Evolutionary conservation across 2,113 vertebrate genomes (phyloP).

Genomic region (Nothocercus julius): DNA sequence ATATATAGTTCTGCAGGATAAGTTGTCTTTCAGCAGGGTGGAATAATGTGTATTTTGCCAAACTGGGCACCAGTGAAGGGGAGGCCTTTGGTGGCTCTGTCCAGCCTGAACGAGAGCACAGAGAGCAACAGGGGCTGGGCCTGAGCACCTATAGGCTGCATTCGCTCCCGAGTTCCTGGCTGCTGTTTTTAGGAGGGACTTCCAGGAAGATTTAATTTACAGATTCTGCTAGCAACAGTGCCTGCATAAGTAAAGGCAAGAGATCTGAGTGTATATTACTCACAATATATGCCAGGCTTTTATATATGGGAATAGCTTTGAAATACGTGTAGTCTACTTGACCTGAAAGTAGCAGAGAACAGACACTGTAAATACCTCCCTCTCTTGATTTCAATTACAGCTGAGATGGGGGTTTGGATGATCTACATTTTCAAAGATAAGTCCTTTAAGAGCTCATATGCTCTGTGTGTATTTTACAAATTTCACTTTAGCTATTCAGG

Average conservation of each 20-base stretch:
- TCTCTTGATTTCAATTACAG: background rate
- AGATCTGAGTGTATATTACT: background rate
- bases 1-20: background rate
- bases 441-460: background rate
- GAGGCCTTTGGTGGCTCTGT: background rate
- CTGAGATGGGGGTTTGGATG: background rate
- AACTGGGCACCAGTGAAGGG: background rate
- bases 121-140: background rate
- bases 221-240: background rate
- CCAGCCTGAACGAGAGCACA: background rate
- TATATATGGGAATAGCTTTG: background rate
- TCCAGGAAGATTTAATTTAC: background rate
- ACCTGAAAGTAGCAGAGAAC: background rate
- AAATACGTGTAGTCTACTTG: background rate
- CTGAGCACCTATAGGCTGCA: background rate
- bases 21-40: background rate
- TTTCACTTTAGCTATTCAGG: slow-evolving; percentile 6
- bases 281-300: background rate
- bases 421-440: background rate
- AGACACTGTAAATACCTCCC: background rate
- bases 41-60: slow-evolving; percentile 14
- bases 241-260: background rate
- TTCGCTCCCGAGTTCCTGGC: background rate
- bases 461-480: slow-evolving; percentile 47
- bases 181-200: background rate